Percentiles rank a stretch among this genome's conserved stretches.
Evolutionary conservation across 23 tunicate genomes (phyloP).

Genomic region (Botrylloides violaceus): DNA sequence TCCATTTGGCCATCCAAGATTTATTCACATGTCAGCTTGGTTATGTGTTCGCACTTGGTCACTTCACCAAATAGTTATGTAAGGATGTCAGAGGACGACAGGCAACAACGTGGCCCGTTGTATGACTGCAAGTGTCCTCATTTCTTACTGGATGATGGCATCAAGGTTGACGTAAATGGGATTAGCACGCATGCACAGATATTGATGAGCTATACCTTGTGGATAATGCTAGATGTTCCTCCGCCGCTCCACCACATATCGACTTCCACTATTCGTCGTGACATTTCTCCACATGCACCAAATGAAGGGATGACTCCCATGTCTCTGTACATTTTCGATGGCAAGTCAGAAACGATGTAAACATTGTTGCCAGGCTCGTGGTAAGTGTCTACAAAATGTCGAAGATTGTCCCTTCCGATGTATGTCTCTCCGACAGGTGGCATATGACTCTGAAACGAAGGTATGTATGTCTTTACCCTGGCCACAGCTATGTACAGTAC

Average conservation of each 20-base stretch:
- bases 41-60: too few species aligned
- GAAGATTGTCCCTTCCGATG: conserved; percentile 36
- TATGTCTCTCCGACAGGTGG: conserved; percentile 34
- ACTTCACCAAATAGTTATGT: too few species aligned
- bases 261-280: conserved; percentile 28
- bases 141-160: too few species aligned
- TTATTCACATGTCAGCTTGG: too few species aligned
- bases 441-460: not conserved
- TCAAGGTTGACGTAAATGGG: too few species aligned
- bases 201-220: conserved; percentile 20
- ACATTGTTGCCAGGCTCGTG: conserved; percentile 3
- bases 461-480: too few species aligned
- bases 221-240: conserved; percentile 28
- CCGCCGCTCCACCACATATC: conserved; percentile 57
- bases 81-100: too few species aligned
- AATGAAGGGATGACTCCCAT: conserved; percentile 34
- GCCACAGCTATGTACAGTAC: too few species aligned
- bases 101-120: too few species aligned
- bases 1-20: too few species aligned
- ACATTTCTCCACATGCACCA: conserved; percentile 44
- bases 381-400: conserved; percentile 34
- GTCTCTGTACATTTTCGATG: conserved; percentile 29
- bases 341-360: conserved; percentile 43
- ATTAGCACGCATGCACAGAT: too few species aligned
- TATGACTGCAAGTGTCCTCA: too few species aligned